Percentiles rank a stretch among this genome's conserved stretches.
Evolutionary conservation across 2,888 invertebrate genomes (phyloP).

Genomic region (Aleiodes alternator): DNA sequence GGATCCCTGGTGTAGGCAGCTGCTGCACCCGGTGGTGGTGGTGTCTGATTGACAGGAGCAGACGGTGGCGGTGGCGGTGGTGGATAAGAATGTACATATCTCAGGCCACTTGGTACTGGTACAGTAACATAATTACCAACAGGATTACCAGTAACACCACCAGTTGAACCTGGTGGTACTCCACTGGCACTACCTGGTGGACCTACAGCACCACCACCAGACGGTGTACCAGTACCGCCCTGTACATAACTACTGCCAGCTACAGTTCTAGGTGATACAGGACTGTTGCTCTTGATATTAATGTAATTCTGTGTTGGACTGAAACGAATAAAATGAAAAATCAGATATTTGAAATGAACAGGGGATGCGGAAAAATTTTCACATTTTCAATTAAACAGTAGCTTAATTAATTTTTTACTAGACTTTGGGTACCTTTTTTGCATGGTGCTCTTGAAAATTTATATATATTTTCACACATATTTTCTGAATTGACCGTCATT

Average conservation of each 20-base stretch:
- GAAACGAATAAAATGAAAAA: constrained; percentile 50
- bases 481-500: no score
- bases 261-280: constrained; percentile 71
- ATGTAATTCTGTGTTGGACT: constrained; percentile 73
- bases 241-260: constrained; percentile 67
- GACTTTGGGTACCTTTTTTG: no score
- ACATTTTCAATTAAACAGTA: no score
- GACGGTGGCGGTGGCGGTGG: constrained; percentile 73
- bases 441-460: no score
- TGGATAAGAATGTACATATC: constrained; percentile 72
- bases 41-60: constrained; percentile 73
- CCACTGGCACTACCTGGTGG: constrained; percentile 72
- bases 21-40: constrained; percentile 75
- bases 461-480: no score
- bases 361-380: no score
- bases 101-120: constrained; percentile 74
- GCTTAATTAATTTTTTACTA: no score
- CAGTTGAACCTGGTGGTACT: constrained; percentile 69
- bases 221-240: constrained; percentile 68
- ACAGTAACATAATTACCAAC: constrained; percentile 77
- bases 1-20: constrained; percentile 70
- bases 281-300: constrained; percentile 73
- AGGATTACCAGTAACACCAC: constrained; percentile 76
- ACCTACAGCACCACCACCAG: constrained; percentile 72
- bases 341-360: no score